Conservation (phyloP, 2,888 invertebrate species). For the Morpho achilles region DNA sequence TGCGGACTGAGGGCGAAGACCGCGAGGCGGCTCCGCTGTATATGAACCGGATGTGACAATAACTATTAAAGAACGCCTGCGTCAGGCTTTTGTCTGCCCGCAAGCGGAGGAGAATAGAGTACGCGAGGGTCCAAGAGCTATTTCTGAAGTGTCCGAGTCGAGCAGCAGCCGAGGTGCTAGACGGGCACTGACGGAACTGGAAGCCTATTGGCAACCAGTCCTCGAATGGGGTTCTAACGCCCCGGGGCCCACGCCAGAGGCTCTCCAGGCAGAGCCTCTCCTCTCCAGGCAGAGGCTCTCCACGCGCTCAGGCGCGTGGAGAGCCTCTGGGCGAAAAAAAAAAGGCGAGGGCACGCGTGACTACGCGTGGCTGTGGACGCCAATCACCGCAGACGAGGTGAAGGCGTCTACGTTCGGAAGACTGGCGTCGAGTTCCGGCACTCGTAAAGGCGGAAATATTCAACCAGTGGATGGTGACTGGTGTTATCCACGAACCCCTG, state of each 20-base stretch:
- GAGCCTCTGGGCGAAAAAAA: too few relatives aligned
- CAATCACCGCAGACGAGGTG: slow-evolving; percentile 27
- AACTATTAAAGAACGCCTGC: background rate
- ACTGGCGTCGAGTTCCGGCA: slow-evolving; percentile 25
- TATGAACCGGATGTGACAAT: background rate
- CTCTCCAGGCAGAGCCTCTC: background rate
- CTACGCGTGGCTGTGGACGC: slow-evolving; percentile 16
- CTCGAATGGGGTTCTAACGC: slow-evolving; percentile 22
- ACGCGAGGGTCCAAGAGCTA: slow-evolving; percentile 26
- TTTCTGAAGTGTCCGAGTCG: slow-evolving; percentile 21
- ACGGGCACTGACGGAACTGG: slow-evolving; percentile 23
- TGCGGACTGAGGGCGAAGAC: slow-evolving; percentile 5
- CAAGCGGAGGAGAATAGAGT: slow-evolving; percentile 23
- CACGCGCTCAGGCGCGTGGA: slow-evolving; percentile 2
- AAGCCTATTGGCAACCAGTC: slow-evolving; percentile 29
- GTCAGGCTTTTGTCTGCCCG: slow-evolving; percentile 6
- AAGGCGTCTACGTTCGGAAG: slow-evolving; percentile 20
- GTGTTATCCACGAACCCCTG: slow-evolving; percentile 22
- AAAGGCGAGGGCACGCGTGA: slow-evolving; percentile 8
- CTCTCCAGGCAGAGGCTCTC: slow-evolving; percentile 1
- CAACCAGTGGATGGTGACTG: slow-evolving; percentile 21
- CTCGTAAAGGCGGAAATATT: slow-evolving; percentile 20
- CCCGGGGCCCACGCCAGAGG: slow-evolving; percentile 12
- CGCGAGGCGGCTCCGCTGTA: slow-evolving; percentile 4
- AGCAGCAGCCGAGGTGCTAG: slow-evolving; percentile 26